Conservation (phyloP, 2,888 invertebrate species). For the Uropetala carovei region DNA sequence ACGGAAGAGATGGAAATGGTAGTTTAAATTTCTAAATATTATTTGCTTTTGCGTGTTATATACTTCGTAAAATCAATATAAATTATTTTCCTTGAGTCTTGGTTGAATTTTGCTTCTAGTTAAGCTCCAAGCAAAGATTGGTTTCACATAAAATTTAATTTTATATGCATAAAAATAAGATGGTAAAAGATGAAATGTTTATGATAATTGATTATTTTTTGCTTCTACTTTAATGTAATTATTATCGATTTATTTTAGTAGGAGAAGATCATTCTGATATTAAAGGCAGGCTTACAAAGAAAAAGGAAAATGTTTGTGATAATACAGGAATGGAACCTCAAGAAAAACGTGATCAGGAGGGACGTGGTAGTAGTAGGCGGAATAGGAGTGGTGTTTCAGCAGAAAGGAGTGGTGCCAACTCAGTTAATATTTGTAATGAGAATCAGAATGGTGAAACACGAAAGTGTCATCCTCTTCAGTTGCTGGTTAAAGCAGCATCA, state of each 20-base stretch:
- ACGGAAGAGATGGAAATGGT: background rate
- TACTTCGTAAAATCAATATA: background rate
- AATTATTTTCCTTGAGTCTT: background rate
- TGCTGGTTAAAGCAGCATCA: slow-evolving; percentile 88
- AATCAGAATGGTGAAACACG: slow-evolving; percentile 66
- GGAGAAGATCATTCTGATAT: slow-evolving; percentile 58
- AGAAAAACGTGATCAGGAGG: slow-evolving; percentile 39
- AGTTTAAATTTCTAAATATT: background rate
- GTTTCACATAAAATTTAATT: too few relatives aligned
- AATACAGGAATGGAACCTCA: background rate
- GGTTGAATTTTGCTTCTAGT: background rate
- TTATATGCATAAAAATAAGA: too few relatives aligned
- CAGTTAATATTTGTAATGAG: slow-evolving; percentile 67
- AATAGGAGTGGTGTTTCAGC: slow-evolving; percentile 67
- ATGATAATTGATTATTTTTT: background rate
- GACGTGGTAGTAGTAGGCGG: background rate
- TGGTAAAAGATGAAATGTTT: too few relatives aligned
- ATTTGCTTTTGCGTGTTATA: background rate
- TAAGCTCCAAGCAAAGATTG: too few relatives aligned
- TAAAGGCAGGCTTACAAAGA: background rate
- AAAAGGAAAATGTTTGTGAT: slow-evolving; percentile 23
- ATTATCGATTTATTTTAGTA: background rate
- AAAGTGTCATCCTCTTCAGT: slow-evolving; percentile 80
- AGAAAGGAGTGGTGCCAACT: slow-evolving; percentile 69
- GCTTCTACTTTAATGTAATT: background rate